Conservation (phyloP, 2,113 vertebrate species). For the Parotia lawesii region DNA sequence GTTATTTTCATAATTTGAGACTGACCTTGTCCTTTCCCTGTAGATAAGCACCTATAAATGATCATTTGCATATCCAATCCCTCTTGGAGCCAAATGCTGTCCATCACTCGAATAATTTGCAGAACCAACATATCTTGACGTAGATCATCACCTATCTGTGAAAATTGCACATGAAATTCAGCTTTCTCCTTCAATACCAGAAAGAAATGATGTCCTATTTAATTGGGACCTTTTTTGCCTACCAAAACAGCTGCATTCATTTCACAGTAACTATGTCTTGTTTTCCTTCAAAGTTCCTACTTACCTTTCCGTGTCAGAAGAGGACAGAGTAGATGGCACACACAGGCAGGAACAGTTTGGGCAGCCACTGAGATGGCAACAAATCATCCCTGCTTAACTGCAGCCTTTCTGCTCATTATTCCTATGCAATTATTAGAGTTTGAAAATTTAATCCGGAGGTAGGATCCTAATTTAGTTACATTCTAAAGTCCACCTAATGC, state of each 20-base stretch:
- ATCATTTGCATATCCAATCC: constrained; percentile 68
- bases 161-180: constrained; percentile 2
- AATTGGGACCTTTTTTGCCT: not conserved
- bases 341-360: not conserved
- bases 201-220: not conserved
- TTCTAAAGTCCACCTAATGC: not conserved
- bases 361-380: not conserved
- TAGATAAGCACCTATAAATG: constrained; percentile 66
- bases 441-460: not conserved
- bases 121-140: constrained; percentile 68
- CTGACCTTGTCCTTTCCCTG: constrained; percentile 66
- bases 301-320: not conserved
- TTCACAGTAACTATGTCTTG: not conserved
- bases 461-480: not conserved
- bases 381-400: not conserved
- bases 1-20: not conserved
- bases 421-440: not conserved
- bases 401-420: not conserved
- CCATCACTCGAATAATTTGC: constrained; percentile 63
- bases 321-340: not conserved
- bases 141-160: constrained; percentile 62
- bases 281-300: not conserved
- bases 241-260: not conserved
- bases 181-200: not conserved
- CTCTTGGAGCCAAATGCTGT: constrained; percentile 66